Base-by-base conservation (phyloP, 2,113 vertebrate species). In the Ibidorhyncha struthersii region DNA sequence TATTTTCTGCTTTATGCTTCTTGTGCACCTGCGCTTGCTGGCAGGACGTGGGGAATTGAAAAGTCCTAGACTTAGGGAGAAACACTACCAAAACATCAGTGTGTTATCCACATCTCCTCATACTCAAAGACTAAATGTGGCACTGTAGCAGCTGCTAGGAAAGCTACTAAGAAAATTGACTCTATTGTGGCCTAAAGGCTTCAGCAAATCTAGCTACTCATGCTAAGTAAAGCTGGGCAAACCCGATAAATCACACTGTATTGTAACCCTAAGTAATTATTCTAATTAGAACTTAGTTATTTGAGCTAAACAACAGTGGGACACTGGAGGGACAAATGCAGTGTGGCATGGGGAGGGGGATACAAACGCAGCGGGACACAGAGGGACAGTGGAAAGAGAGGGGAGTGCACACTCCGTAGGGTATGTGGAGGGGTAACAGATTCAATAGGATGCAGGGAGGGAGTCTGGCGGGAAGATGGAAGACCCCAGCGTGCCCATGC, bases 301-400 rank as follows among this genome's bases (percentile, higher is more conserved):
- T 27, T 27, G 62, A 63, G 38, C 18, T 63, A 14, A 30, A 41
- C 62, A 63, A 29, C 10, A 29, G 12, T 13, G 18, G 38, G 72
- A 14, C 21, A 12, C 1, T 12, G 10, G 1, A 19, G 41, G 50
- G 5, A 9, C 23, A 14, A 47, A 30, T 0, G 14, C 23, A 3
- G 50, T 8, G 38, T 19, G 43, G 15, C 15, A 0, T 32, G 41
- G 41, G 71, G 63, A 52, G 32, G 36, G 49, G 27, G 49, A 10
- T 34, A 19, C 14, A 20, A 52, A 16, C 4, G 38, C 18, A 3
- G 10, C 8, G 82, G n/a, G 43, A 38, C 12, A 9, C 7, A 14
- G n/a, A 15, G 40, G 14, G 21, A 12, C 25, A 12, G 8, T 30
- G 40, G 47, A n/a, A 47, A 49, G 47, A 40, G 83, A 12, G 2